These are phyloP conservation scores for Drosophila littoralis DNA, from an alignment of 1,140 invertebrate species.

Conservation along the genomic window DNA sequence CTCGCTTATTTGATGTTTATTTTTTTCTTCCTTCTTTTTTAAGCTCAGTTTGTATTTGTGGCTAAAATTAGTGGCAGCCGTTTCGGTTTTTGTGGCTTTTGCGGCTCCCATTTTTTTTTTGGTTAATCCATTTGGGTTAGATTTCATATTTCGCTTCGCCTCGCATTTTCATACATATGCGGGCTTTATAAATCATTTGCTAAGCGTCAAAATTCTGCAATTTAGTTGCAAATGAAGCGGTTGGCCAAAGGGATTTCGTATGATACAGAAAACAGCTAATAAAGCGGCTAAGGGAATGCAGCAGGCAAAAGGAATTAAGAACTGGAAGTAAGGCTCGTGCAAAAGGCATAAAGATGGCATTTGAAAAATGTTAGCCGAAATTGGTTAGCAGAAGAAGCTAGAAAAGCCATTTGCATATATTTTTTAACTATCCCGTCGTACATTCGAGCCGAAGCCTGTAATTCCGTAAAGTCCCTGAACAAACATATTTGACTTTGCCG, in stretches of 20 bases:
- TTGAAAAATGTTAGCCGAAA: not conserved
- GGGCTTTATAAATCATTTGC: conserved; percentile 63
- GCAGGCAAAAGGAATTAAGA: not conserved
- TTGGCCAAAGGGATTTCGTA: conserved; percentile 20
- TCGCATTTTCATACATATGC: conserved; percentile 44
- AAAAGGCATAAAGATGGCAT: too few relatives aligned
- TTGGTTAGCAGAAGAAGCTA: not conserved
- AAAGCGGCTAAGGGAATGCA: conserved; percentile 14
- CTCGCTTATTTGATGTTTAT: not conserved
- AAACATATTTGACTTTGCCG: too few relatives aligned
- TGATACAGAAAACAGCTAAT: conserved; percentile 25
- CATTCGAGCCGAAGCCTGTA: too few relatives aligned
- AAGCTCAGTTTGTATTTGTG: conserved; percentile 53
- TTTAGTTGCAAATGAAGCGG: conserved; percentile 58
- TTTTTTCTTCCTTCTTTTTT: conserved; percentile 19
- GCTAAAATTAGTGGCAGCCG: conserved; percentile 68
- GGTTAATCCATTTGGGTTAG: conserved; percentile 66
- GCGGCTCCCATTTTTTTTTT: conserved; percentile 38
- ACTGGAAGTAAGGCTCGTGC: not conserved
- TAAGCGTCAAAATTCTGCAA: conserved; percentile 59
- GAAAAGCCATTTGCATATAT: not conserved
- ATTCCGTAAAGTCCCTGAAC: too few relatives aligned
- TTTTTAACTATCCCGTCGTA: too few relatives aligned
- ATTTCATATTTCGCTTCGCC: conserved; percentile 28
- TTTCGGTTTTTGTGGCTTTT: conserved; percentile 51